Evolutionary conservation across 2,888 invertebrate genomes (phyloP).

Genomic region (Acrobasis consociella): DNA sequence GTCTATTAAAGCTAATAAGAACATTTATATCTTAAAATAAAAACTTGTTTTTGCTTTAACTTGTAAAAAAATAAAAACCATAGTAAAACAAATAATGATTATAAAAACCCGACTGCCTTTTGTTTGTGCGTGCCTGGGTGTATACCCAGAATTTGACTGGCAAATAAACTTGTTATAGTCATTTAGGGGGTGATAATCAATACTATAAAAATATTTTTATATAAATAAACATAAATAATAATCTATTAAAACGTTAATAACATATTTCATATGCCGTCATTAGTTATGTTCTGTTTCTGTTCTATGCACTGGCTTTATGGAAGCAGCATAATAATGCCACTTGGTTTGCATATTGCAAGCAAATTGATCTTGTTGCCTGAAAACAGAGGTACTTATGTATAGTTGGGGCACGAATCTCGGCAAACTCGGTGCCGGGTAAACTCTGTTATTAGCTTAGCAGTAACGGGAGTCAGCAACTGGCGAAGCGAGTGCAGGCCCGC

Average conservation of each 20-base stretch:
- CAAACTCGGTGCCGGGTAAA: constrained; percentile 49
- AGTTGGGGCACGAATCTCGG: constrained; percentile 48
- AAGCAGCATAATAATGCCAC: constrained; percentile 17
- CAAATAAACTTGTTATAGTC: no score
- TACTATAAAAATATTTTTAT: background rate
- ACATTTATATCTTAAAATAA: no score
- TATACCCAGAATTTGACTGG: no score
- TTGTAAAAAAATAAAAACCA: no score
- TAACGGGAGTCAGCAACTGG: constrained; percentile 52
- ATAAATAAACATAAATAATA: background rate
- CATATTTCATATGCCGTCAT: no score
- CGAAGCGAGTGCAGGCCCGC: background rate
- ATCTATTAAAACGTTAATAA: background rate
- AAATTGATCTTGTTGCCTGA: constrained; percentile 37
- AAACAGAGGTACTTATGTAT: constrained; percentile 37
- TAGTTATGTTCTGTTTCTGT: background rate
- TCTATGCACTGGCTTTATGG: constrained; percentile 1
- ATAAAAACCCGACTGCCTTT: no score
- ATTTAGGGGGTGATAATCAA: no score
- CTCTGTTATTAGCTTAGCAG: constrained; percentile 66
- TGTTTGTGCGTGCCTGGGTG: no score
- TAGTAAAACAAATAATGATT: no score
- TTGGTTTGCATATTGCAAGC: constrained; percentile 31
- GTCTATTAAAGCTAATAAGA: no score
- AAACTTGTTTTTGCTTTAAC: no score